Evolutionary conservation across 2,888 invertebrate genomes (phyloP).

Genomic region (Ormia ochracea): DNA sequence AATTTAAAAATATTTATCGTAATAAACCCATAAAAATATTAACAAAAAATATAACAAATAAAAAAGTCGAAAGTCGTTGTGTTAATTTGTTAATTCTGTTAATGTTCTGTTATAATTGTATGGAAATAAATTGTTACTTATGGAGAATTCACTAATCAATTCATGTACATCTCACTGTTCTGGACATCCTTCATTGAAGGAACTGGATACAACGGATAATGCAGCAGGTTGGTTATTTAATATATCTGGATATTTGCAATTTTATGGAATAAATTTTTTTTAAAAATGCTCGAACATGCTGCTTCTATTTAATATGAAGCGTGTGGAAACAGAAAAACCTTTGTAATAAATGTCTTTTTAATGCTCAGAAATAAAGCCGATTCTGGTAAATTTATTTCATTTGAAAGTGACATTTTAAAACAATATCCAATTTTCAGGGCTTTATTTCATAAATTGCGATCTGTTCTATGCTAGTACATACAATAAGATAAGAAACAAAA

Average conservation of each 20-base stretch:
- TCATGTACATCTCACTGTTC: constrained; percentile 34
- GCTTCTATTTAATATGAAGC: too few relatives aligned
- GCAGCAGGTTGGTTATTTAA: constrained; percentile 44
- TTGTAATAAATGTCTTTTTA: too few relatives aligned
- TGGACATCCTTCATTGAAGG: constrained; percentile 10
- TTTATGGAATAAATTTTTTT: neutral
- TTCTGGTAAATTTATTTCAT: too few relatives aligned
- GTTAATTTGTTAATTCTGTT: constrained; percentile 42
- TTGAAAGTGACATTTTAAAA: too few relatives aligned
- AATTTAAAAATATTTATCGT: constrained; percentile 29
- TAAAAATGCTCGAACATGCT: too few relatives aligned
- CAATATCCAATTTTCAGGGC: too few relatives aligned
- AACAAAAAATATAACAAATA: constrained; percentile 8
- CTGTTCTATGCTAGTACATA: too few relatives aligned
- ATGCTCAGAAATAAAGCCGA: too few relatives aligned
- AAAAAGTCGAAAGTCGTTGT: constrained; percentile 38
- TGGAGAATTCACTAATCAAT: constrained; percentile 52
- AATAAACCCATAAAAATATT: constrained; percentile 14
- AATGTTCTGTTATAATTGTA: constrained; percentile 56
- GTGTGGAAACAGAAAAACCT: too few relatives aligned
- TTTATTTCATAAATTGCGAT: too few relatives aligned
- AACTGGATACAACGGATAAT: constrained; percentile 31
- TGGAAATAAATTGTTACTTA: constrained; percentile 54
- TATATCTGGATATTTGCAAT: neutral
- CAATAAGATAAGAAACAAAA: too few relatives aligned